Evolutionary conservation across 2,888 invertebrate genomes (phyloP), one percentile per base, ranked within the genome.

Genomic region (Periphyllus acericola): DNA sequence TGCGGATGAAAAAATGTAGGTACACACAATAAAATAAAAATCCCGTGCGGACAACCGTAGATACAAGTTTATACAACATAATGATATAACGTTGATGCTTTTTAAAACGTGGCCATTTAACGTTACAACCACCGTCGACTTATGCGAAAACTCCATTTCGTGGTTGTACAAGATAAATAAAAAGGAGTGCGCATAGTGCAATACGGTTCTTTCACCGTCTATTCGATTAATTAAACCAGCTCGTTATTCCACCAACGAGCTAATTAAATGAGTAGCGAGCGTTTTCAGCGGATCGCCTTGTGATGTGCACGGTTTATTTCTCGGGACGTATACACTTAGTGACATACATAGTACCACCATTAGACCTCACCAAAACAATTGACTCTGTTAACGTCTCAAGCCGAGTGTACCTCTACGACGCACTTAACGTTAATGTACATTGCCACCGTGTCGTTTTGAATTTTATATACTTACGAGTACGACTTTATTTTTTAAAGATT

Each of bases 401-500:
- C 11, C 11, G 11, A 46, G 46, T 11, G 46, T 14, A 46, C 46
- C 46, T 46, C 46, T 46, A 46, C 46, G 46, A 46, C 46, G 46
- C 14, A 46, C 14, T 46, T 46, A 46, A 46, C 46, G 46, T 46
- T 46, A 14, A 46, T 46, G 46, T 46, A 46, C 1, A 46, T 46
- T 46, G 11, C 46, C 14, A 11, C 46, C 14, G 46, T 11, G 46
- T 11, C 68, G 29, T 32, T 34, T n/a, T 29, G 8, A 71, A 29
- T 71, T 29, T 1, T 34, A 46, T 84, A 46, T 34, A 87, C 86
- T 80, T 80, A 87, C 86, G 8, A 87, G 60, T 40, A 87, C 29
- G 25, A 87, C 19, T 80, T 80, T 87, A 40, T 87, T 60, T 74
- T 80, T 79, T 74, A 87, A 60, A 14, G 86, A 80, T 40, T 87